phyloP scores from a whole-genome alignment of 2,888 invertebrate species.

The Ectemnius continuus region DNA sequence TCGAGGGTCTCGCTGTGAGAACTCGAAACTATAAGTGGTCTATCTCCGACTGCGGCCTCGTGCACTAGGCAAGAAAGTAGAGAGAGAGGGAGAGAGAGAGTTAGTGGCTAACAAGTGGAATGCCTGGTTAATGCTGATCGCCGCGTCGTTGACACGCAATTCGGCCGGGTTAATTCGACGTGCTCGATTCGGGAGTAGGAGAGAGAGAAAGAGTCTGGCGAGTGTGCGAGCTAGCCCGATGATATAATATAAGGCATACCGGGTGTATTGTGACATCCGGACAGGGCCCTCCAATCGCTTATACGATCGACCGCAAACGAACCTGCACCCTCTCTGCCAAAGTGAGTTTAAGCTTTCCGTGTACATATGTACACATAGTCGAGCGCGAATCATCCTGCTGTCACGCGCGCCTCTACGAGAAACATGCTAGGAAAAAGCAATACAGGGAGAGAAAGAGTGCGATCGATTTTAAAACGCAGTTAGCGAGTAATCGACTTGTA shows the following conservation, averaged over 20 bases:
- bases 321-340: background rate
- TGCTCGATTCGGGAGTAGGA: background rate
- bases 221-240: no score
- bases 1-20: no score
- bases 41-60: background rate
- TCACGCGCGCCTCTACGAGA: no score
- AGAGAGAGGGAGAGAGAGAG: background rate
- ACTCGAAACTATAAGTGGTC: no score
- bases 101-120: background rate
- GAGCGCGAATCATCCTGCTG: background rate
- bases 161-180: background rate
- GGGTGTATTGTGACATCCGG: background rate
- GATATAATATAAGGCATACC: background rate
- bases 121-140: no score
- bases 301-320: slow-evolving; percentile 2
- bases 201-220: no score
- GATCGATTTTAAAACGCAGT: slow-evolving; percentile 1
- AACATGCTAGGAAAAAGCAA: no score
- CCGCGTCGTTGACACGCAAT: background rate
- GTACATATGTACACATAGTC: no score
- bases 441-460: background rate
- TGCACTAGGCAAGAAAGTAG: background rate
- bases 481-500: background rate
- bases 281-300: background rate
- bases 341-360: background rate